These are phyloP conservation scores for Oncorhynchus gorbuscha DNA, from an alignment of 2,113 vertebrate species.

Conservation along the genomic window DNA sequence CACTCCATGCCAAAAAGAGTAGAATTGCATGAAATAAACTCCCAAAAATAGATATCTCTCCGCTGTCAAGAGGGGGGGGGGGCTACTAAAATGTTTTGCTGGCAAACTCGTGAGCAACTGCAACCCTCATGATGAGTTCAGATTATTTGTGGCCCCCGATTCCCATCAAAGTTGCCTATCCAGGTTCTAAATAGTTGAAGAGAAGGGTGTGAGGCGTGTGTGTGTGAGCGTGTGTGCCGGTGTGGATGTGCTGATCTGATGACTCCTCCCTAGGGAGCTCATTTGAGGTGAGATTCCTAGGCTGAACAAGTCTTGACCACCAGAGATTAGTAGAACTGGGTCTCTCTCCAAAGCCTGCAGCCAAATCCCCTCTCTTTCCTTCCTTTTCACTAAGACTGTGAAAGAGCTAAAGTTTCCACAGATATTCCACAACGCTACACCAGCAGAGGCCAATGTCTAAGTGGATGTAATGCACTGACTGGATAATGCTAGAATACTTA, in stretches of 20 bases:
- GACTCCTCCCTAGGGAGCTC: conserved; percentile 61
- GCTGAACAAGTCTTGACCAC: conserved; percentile 49
- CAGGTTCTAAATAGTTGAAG: conserved; percentile 17
- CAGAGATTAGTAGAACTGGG: conserved; percentile 39
- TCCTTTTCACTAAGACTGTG: conserved; percentile 10
- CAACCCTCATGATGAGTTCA: too few relatives aligned
- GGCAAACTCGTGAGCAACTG: too few relatives aligned
- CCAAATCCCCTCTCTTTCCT: conserved; percentile 1
- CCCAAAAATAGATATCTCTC: too few relatives aligned
- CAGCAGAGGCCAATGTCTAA: too few relatives aligned
- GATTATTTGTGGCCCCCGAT: too few relatives aligned
- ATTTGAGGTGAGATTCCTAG: conserved; percentile 62
- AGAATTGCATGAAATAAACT: too few relatives aligned
- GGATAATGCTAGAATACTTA: not conserved
- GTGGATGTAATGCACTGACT: not conserved
- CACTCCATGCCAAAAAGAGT: too few relatives aligned
- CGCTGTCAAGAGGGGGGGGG: too few relatives aligned
- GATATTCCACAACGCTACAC: not conserved
- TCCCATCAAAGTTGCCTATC: too few relatives aligned
- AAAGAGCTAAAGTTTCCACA: not conserved
- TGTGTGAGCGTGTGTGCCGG: conserved; percentile 23
- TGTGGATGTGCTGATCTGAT: conserved; percentile 24
- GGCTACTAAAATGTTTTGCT: too few relatives aligned
- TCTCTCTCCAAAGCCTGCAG: conserved; percentile 17
- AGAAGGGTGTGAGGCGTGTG: conserved; percentile 46